A percentile compares a stretch with the other conserved stretches of the same genome.
These are phyloP conservation scores for Molanna angustata DNA, from an alignment of 2,888 invertebrate genomes.

Conservation along the genomic window DNA sequence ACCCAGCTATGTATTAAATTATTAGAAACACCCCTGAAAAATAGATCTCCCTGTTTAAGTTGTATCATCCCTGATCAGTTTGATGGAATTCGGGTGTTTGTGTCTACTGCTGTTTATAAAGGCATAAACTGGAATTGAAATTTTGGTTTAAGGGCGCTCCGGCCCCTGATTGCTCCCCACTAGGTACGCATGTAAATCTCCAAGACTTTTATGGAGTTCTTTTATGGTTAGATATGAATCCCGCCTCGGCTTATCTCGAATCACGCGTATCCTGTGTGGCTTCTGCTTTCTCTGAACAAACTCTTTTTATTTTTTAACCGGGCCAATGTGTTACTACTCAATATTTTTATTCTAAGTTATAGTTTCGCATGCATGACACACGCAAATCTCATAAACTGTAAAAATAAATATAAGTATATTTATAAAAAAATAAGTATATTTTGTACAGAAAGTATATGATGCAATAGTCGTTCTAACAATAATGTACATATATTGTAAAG, in stretches of 20 bases:
- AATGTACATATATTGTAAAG: too few species aligned
- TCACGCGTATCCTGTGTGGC: neutral
- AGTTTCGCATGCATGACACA: too few species aligned
- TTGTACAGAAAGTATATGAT: too few species aligned
- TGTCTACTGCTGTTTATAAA: slow-evolving; percentile 31
- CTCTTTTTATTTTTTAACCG: neutral
- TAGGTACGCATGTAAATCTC: slow-evolving; percentile 20
- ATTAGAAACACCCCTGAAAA: too few species aligned
- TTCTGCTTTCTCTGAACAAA: neutral
- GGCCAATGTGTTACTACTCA: too few species aligned
- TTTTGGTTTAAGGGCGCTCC: slow-evolving; percentile 30
- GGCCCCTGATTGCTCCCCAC: slow-evolving; percentile 9
- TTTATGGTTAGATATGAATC: slow-evolving; percentile 23
- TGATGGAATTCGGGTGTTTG: slow-evolving; percentile 33
- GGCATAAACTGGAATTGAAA: slow-evolving; percentile 32
- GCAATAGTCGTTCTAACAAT: too few species aligned
- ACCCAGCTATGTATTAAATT: too few species aligned
- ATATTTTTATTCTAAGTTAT: too few species aligned
- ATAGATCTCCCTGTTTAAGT: too few species aligned
- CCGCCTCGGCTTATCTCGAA: neutral
- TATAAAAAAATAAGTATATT: too few species aligned
- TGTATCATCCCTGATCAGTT: slow-evolving; percentile 32
- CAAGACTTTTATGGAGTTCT: slow-evolving; percentile 23
- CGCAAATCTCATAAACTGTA: too few species aligned
- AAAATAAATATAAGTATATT: too few species aligned